A percentile compares a stretch with the other conserved stretches of the same genome.
phyloP scores from a whole-genome alignment of 37 sponge, comb jelly and placozoan genomes.

The Dysidea cf. avara region DNA sequence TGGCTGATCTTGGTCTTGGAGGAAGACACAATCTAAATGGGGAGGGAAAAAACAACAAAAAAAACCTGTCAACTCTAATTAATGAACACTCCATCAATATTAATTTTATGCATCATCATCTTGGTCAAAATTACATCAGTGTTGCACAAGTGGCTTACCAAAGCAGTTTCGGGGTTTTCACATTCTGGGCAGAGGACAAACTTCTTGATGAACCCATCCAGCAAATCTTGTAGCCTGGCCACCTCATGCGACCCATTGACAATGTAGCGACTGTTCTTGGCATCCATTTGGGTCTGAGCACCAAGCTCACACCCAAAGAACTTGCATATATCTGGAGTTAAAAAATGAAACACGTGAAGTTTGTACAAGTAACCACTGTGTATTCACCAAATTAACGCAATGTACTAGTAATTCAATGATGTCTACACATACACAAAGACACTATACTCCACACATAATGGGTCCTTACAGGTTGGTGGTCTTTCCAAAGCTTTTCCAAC shows the following conservation, averaged over 20 bases:
- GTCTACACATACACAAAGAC: slow-evolving; percentile 2
- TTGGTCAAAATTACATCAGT: no score
- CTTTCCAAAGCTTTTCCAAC: slow-evolving; percentile 89
- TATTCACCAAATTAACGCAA: not conserved
- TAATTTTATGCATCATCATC: no score
- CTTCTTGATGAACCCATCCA: slow-evolving; percentile 96
- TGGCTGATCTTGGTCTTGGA: slow-evolving; percentile 73
- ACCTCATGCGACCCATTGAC: slow-evolving; percentile 97
- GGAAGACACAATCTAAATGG: slow-evolving; percentile 42
- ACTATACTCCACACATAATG: not conserved
- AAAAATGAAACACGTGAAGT: not conserved
- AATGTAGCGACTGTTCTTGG: slow-evolving; percentile 91
- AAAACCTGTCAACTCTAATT: no score
- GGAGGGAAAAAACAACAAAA: not conserved
- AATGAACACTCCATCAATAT: no score
- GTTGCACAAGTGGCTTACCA: slow-evolving; percentile 59
- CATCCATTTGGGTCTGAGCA: slow-evolving; percentile 96
- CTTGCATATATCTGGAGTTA: slow-evolving; percentile 80
- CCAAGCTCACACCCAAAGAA: slow-evolving; percentile 99
- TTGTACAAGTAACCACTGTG: not conserved
- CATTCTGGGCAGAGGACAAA: slow-evolving; percentile 97
- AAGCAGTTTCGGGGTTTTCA: slow-evolving; percentile 95
- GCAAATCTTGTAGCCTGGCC: slow-evolving; percentile 88
- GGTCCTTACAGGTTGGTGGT: slow-evolving; percentile 88
- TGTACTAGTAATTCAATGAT: not conserved